Evolutionary conservation across 2,797 vertebrate genomes (phyloP), one percentile per base, ranked within the genome.

Genomic region (Podargus strigoides): DNA sequence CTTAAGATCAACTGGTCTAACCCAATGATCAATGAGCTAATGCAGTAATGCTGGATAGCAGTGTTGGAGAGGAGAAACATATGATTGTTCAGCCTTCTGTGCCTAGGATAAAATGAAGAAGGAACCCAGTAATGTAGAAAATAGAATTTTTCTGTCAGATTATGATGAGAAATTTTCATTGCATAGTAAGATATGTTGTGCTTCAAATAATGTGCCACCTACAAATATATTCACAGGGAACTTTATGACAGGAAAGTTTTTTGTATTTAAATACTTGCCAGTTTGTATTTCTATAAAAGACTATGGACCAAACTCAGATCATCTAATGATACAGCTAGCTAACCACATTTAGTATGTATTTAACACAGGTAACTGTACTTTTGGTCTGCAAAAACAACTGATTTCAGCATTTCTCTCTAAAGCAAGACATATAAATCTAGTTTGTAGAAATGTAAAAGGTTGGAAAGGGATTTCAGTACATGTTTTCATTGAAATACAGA

Each of bases 361-460:
- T 84, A 50, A 72, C 6, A 46, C 9, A 55, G 8, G 34, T 76
- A 76, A 28, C 9, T 70, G 4, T 56, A 14, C 58, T 83, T 84
- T 50, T 75, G 21, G 9, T 63, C 8, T 56, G 47, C 60, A 92
- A 12, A 14, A 8, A 15, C 6, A 77, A 39, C 26, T n/a, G 6
- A 68, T 87, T 87, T 83, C 47, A 59, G 17, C 14, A 32, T 42
- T 82, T 93, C 36, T 44, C 7, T 59, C 37, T 52, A 21, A 21
- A 75, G 41, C 90, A 91, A 93, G 86, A 64, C 47, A 59, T 83
- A 62, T 44, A 76, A 83, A 90, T 93, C 89, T 87, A 85, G 23
- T 68, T 55, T 80, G 13, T 30, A 75, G 86, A 77, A 90, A 70
- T 5, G 0, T 58, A 74, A 58, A 81, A 87, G 2, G 6, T 34